These are phyloP conservation scores for Eupithecia subumbrata DNA, from an alignment of 2,888 invertebrate genomes.

Conservation along the genomic window DNA sequence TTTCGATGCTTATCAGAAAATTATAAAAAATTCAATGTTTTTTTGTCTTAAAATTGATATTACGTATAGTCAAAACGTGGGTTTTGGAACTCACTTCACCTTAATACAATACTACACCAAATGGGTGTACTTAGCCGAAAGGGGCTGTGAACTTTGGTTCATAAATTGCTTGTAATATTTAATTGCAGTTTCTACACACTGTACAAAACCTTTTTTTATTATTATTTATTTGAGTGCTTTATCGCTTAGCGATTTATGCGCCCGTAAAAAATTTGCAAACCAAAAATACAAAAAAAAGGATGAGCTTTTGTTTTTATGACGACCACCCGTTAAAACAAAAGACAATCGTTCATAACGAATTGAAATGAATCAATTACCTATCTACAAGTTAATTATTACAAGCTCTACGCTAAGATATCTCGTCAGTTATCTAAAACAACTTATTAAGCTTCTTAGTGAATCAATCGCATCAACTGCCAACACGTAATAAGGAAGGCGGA, in stretches of 20 bases:
- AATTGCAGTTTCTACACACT: neutral
- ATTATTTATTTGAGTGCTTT: too few species aligned
- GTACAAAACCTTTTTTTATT: neutral
- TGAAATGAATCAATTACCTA: neutral
- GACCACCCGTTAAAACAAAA: neutral
- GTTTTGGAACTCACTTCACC: too few species aligned
- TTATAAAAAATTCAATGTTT: too few species aligned
- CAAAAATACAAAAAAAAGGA: too few species aligned
- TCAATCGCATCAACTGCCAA: neutral
- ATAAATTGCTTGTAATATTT: neutral
- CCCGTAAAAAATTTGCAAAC: too few species aligned
- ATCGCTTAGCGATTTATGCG: too few species aligned
- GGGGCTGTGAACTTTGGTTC: neutral
- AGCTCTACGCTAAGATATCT: neutral
- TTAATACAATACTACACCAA: neutral
- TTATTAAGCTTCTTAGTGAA: neutral
- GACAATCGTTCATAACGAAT: neutral
- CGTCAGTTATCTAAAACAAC: neutral
- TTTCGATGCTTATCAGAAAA: too few species aligned
- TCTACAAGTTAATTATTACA: neutral
- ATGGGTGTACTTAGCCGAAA: neutral
- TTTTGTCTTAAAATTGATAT: too few species aligned
- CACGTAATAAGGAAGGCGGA: slow-evolving; percentile 28
- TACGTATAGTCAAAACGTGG: too few species aligned
- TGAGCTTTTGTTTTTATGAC: neutral